Evolutionary conservation across 2,888 invertebrate genomes (phyloP), one percentile per base, ranked within the genome.

Genomic region (Papilio elwesi): DNA sequence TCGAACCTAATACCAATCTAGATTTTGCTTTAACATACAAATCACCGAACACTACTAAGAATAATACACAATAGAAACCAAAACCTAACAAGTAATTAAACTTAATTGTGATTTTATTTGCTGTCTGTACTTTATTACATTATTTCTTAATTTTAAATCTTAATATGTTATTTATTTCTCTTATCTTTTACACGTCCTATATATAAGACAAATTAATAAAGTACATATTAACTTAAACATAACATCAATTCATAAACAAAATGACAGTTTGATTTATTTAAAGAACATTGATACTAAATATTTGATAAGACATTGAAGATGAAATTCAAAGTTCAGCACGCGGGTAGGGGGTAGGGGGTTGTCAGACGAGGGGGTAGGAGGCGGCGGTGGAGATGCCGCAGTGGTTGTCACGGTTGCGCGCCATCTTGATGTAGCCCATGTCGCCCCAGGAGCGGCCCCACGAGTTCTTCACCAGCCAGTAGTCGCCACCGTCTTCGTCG

Each of bases 401-500:
- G 86, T 96, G 95, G 90, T 98, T 98, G 49, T 96, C 82, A 81
- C 94, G 94, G 91, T 98, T 98, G 80, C 98, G 95, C 47, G 97
- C 95, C 96, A 98, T 98, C 91, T 96, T 96, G 82, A 98, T 96
- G 94, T 97, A 98, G 55, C 98, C 98, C 8, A 96, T 85, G 65
- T 96, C 95, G 51, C 98, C 98, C 98, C 98, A 98, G 13, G 91
- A 85, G 76, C 92, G 88, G 13, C 97, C 95, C 97, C 97, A 97
- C 67, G 97, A 97, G 92, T 98, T 98, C 93, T 98, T 98, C 73
- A 98, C 97, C 43, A 98, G 90, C 97, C 97, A 98, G 89, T 97
- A 98, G 87, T 97, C 97, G 73, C 95, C 87, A 72, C 97, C 97
- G 11, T 79, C 76, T 78, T 95, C 95, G 79, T 95, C 95, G 6